Evolutionary conservation across 2,797 vertebrate species (phyloP).

Genomic region (Ctenopoma kingsleyae): DNA sequence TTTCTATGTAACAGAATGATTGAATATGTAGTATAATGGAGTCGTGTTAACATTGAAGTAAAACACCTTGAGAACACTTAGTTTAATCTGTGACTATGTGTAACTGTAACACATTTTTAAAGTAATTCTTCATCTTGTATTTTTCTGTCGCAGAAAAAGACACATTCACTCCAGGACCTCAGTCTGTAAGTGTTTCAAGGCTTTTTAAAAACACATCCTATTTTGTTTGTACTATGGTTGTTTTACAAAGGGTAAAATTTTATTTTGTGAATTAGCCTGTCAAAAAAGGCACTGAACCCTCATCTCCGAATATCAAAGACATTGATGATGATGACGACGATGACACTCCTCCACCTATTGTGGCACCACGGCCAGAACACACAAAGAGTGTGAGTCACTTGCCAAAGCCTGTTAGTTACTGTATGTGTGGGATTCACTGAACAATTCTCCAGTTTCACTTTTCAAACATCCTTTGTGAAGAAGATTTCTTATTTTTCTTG

Average conservation of each 20-base stretch:
- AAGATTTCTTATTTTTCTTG: neutral
- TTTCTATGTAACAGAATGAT: neutral
- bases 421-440: neutral
- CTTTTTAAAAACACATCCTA: neutral
- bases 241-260: neutral
- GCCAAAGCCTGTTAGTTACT: neutral
- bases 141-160: constrained; percentile 89
- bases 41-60: neutral
- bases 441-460: neutral
- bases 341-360: constrained; percentile 91
- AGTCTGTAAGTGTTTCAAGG: constrained; percentile 87
- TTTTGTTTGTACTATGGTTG: neutral
- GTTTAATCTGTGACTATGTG: neutral
- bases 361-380: constrained; percentile 95
- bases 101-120: neutral
- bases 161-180: constrained; percentile 90
- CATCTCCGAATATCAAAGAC: constrained; percentile 84
- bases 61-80: neutral
- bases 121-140: neutral
- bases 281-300: constrained; percentile 91
- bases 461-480: neutral
- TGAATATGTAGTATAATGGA: neutral
- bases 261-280: constrained; percentile 82
- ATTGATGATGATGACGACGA: constrained; percentile 94
- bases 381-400: constrained; percentile 94